A percentile compares a stretch with the other conserved stretches of the same genome.
These are phyloP conservation scores for Ceratosolen solmsi DNA, from an alignment of 1,140 invertebrate genomes.

Conservation along the genomic window DNA sequence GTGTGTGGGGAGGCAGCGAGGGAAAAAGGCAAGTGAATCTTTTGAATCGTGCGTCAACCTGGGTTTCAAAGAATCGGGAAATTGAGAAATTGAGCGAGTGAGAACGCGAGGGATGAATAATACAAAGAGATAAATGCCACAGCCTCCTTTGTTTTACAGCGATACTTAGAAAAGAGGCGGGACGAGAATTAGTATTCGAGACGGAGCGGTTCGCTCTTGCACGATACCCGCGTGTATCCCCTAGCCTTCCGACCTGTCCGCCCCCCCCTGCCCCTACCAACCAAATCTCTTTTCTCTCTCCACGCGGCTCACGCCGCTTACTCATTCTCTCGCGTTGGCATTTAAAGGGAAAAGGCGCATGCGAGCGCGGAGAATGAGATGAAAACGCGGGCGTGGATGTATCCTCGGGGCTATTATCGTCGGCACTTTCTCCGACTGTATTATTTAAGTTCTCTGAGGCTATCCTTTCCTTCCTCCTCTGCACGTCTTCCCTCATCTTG, in stretches of 20 bases:
- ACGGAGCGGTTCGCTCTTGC: slow-evolving; percentile 18
- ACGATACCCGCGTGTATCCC: slow-evolving; percentile 21
- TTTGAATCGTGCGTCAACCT: too few species aligned
- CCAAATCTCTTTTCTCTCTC: background rate
- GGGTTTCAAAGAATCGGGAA: too few species aligned
- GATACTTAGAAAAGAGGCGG: slow-evolving; percentile 40
- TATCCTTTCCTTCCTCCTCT: background rate
- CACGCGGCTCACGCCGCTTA: background rate
- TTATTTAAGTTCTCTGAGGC: slow-evolving; percentile 15
- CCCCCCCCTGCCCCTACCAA: background rate
- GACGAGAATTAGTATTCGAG: slow-evolving; percentile 46
- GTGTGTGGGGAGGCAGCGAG: background rate
- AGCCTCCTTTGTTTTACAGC: slow-evolving; percentile 48
- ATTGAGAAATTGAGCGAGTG: background rate
- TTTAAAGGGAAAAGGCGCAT: slow-evolving; percentile 28
- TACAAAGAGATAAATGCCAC: slow-evolving; percentile 43
- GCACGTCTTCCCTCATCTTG: background rate
- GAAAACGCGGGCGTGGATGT: slow-evolving; percentile 2
- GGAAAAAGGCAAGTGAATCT: too few species aligned
- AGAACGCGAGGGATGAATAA: background rate
- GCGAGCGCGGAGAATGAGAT: slow-evolving; percentile 33
- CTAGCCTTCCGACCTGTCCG: too few species aligned
- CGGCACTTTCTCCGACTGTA: slow-evolving; percentile 32
- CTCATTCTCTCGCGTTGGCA: background rate
- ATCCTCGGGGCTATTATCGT: slow-evolving; percentile 25